Percentiles rank a stretch among this genome's conserved stretches.
Evolutionary conservation across 2,113 vertebrate species (phyloP).

Genomic region (Amblyornis subalaris): DNA sequence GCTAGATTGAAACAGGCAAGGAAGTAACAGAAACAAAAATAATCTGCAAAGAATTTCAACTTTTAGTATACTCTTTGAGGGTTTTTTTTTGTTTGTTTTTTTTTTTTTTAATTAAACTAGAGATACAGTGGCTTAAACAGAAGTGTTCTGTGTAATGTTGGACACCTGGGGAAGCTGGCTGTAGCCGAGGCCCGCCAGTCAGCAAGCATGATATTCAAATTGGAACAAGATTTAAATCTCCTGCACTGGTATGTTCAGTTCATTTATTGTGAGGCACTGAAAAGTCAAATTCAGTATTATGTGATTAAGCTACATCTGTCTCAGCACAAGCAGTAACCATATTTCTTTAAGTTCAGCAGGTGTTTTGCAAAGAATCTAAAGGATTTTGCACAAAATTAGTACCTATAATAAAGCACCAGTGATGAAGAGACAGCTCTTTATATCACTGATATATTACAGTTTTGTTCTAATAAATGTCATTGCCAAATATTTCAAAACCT

Average conservation of each 20-base stretch:
- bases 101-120: not conserved
- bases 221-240: constrained; percentile 67
- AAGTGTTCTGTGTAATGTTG: not conserved
- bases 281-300: constrained; percentile 76
- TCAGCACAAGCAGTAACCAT: constrained; percentile 69
- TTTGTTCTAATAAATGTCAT: constrained; percentile 81
- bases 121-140: not conserved
- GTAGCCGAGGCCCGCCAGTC: constrained; percentile 19
- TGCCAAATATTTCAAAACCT: constrained; percentile 79
- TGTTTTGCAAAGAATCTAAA: constrained; percentile 75
- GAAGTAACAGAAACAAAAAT: not conserved
- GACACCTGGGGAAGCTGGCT: constrained; percentile 17
- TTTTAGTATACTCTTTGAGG: not conserved
- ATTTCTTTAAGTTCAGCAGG: constrained; percentile 82
- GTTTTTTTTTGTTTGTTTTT: accelerated
- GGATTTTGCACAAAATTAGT: constrained; percentile 78
- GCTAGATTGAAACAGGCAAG: not conserved
- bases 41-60: not conserved
- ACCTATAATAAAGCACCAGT: constrained; percentile 72
- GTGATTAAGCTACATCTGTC: constrained; percentile 80
- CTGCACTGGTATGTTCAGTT: constrained; percentile 47
- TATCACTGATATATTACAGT: constrained; percentile 75
- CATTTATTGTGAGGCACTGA: constrained; percentile 70
- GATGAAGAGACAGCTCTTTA: constrained; percentile 77
- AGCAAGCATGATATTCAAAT: constrained; percentile 43